phyloP scores from a whole-genome alignment of 2,797 vertebrate species.

The Nasua narica region DNA sequence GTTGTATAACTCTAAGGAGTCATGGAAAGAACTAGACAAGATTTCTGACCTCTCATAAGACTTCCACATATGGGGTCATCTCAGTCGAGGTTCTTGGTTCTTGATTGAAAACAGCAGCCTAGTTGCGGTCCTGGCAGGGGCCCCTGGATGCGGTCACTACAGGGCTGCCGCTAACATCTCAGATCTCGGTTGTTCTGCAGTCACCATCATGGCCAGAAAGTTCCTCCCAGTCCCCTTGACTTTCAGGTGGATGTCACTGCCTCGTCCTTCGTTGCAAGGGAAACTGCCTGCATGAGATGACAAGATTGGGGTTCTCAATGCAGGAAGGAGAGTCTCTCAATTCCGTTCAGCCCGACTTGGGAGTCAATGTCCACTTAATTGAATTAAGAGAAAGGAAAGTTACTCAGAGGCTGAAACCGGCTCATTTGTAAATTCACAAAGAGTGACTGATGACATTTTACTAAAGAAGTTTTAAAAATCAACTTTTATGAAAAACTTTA shows the following conservation, averaged over 20 bases:
- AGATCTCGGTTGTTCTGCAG: background rate
- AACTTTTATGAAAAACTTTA: background rate
- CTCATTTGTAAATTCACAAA: background rate
- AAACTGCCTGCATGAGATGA: background rate
- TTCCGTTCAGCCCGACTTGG: background rate
- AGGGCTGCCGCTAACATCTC: background rate
- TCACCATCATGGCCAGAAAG: background rate
- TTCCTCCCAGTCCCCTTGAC: background rate
- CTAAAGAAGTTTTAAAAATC: background rate
- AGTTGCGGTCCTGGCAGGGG: background rate
- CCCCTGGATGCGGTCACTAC: background rate
- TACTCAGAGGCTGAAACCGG: constrained; percentile 3
- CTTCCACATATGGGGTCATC: background rate
- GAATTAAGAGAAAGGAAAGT: background rate
- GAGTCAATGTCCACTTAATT: background rate
- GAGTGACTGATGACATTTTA: background rate
- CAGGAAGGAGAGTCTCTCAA: background rate
- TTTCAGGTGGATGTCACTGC: background rate
- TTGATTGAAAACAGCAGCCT: background rate
- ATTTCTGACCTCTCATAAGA: background rate
- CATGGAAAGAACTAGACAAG: background rate
- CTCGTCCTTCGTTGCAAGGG: background rate
- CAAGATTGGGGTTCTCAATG: background rate
- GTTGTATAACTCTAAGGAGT: background rate
- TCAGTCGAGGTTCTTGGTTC: background rate